Evolutionary conservation across 2,888 invertebrate genomes (phyloP), one percentile per base, ranked within the genome.

Genomic region (Heteromyza rotundicornis): DNA sequence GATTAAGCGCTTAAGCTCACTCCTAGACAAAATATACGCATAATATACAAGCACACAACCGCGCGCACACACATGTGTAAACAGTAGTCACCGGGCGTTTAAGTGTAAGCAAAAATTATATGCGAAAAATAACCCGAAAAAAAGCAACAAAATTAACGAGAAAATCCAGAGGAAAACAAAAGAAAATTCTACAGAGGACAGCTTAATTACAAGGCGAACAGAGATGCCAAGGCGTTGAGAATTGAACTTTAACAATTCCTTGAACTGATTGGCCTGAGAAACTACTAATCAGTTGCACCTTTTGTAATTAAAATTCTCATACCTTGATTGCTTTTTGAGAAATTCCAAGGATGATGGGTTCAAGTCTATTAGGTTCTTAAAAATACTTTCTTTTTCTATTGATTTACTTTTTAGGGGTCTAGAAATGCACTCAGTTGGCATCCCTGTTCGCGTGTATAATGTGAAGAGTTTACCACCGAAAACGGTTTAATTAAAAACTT

Each of bases 81-180:
- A 2, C 14, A 40, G 23, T 53, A n/a, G n/a, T n/a, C n/a, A n/a
- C n/a, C n/a, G n/a, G 16, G 47, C 20, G 47, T 47, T 17, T 17
- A 47, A 19, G 23, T 57, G 54, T 32, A 27, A 52, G 55, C 44
- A 61, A 61, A 62, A 66, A 64, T 62, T 61, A 66, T 64, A 63
- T 66, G 58, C 60, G 2, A 19, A 51, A 44, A 60, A 64, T 58
- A 60, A 56, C 58, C 62, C 60, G 53, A 59, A n/a, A n/a, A n/a
- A 51, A 22, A 55, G 22, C 35, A 12, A 55, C n/a, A 54, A 27
- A 59, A n/a, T n/a, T n/a, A n/a, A n/a, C n/a, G n/a, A 44, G 51
- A 53, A 23, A 51, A 47, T 20, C 16, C 10, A 36, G 12, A 24
- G n/a, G 19, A 17, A 57, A 49, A 27, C 17, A 20, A 47, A 57